Percentiles rank a stretch among this genome's conserved stretches.
Conservation (phyloP, 2,113 vertebrate species). For the Heptranchias perlo region DNA sequence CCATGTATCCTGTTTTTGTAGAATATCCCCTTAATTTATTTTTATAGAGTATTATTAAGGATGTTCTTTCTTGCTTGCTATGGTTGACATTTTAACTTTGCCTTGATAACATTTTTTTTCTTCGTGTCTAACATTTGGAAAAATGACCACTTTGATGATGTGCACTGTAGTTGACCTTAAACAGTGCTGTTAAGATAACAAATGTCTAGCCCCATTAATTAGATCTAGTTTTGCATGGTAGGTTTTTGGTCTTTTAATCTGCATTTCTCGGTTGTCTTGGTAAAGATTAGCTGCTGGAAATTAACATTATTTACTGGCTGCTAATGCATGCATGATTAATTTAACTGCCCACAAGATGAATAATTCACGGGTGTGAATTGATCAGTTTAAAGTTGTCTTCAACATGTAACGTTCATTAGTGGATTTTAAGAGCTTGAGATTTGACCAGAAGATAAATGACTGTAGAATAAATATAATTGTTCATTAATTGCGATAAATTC, state of each 20-base stretch:
- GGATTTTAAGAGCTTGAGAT: not conserved
- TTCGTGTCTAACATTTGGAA: not conserved
- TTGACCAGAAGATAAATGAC: not conserved
- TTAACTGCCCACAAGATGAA: conserved; percentile 5
- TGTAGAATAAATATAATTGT: not conserved
- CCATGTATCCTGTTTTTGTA: not conserved
- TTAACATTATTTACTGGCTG: not conserved
- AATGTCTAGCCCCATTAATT: not conserved
- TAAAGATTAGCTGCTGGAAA: not conserved
- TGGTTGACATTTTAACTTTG: not conserved
- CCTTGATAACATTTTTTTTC: not conserved
- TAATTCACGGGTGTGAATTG: not conserved
- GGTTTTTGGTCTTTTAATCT: conserved; percentile 13
- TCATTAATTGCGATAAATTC: not conserved
- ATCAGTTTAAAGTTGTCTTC: not conserved
- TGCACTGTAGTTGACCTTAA: not conserved
- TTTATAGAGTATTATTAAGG: not conserved
- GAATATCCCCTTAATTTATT: not conserved
- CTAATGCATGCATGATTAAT: not conserved
- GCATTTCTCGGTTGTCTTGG: not conserved
- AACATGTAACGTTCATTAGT: not conserved
- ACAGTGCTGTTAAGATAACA: not conserved
- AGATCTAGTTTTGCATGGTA: not conserved
- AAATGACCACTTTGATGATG: not conserved
- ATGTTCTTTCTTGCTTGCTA: not conserved